Evolutionary conservation across 30 jellyfish, hydroid and myxozoan species (phyloP).

Genomic region (Mastigias papua): DNA sequence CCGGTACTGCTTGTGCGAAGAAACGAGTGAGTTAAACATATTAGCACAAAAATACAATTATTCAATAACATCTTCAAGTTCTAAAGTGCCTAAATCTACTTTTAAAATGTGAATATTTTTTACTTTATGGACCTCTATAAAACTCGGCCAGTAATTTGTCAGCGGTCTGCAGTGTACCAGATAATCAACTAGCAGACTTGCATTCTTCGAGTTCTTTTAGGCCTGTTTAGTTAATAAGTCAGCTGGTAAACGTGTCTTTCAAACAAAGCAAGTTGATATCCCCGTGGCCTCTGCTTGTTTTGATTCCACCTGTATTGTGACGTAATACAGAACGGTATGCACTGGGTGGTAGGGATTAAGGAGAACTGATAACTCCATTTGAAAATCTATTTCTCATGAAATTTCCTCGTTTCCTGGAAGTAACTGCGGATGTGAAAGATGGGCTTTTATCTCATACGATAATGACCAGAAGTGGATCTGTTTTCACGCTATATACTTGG

Average conservation of each 20-base stretch:
- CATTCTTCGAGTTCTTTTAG: neutral
- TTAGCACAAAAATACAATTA: neutral
- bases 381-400: too few relatives aligned
- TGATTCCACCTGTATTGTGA: conserved; percentile 8
- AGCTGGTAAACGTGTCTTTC: conserved; percentile 13
- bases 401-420: too few relatives aligned
- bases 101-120: neutral
- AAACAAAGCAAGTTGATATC: conserved; percentile 8
- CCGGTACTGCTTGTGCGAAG: conserved; percentile 18
- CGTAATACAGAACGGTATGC: neutral
- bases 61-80: neutral
- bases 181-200: neutral
- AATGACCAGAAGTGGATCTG: too few relatives aligned
- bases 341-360: neutral
- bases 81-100: neutral
- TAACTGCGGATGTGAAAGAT: too few relatives aligned
- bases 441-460: too few relatives aligned
- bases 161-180: neutral
- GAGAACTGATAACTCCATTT: neutral
- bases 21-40: neutral
- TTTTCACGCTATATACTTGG: too few relatives aligned
- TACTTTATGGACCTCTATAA: neutral
- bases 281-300: neutral
- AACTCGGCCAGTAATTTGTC: neutral
- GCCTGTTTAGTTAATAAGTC: neutral